Percentiles rank a stretch among this genome's conserved stretches.
Conservation (phyloP, 2,113 vertebrate genomes). For the human (Homo sapiens) region GRCh38 chr15:77197001-77197500, state of each 20-base stretch:
- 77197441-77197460: slow-evolving; percentile 55
- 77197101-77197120: too few species aligned
- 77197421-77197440: slow-evolving; percentile 58
- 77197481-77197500: slow-evolving; percentile 34
- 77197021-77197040: too few species aligned
- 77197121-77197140: too few species aligned
- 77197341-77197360: slow-evolving; percentile 43
- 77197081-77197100: too few species aligned
- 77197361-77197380: slow-evolving; percentile 40
- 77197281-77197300: slow-evolving; percentile 42
- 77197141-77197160: not conserved
- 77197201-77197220: slow-evolving; percentile 5
- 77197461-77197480: slow-evolving; percentile 42
- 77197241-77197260: slow-evolving; percentile 41
- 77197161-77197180: not conserved
- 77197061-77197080: too few species aligned
- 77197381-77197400: slow-evolving; percentile 68
- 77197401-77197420: slow-evolving; percentile 64
- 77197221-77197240: slow-evolving; percentile 51
- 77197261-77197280: slow-evolving; percentile 41
- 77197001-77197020: too few species aligned
- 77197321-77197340: slow-evolving; percentile 29
- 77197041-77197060: too few species aligned
- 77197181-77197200: slow-evolving; percentile 22
- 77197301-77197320: slow-evolving; percentile 33